Evolutionary conservation across 2,113 vertebrate species (phyloP).

Genomic region (Ranitomeya variabilis): DNA sequence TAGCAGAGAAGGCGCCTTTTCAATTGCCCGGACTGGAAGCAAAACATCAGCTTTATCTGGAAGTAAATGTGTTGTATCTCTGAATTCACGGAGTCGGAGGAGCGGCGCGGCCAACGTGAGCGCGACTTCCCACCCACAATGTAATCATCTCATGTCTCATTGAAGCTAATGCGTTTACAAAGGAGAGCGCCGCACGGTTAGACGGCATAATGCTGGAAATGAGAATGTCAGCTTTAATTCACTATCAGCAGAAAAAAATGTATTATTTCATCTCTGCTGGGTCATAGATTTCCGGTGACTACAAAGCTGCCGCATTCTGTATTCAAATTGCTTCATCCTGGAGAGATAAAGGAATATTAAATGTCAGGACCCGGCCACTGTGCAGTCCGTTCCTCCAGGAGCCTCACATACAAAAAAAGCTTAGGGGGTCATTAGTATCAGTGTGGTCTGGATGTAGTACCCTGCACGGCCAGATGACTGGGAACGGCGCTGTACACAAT

Average conservation of each 20-base stretch:
- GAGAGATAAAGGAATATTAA: slow-evolving; percentile 17
- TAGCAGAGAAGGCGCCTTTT: slow-evolving; percentile 17
- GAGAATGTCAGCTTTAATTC: slow-evolving; percentile 48
- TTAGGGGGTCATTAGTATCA: background rate
- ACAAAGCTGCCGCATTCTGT: slow-evolving; percentile 5
- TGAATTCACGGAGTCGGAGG: background rate
- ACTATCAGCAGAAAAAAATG: slow-evolving; percentile 40
- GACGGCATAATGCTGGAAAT: slow-evolving; percentile 42
- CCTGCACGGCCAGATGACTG: no score
- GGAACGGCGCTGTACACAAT: no score
- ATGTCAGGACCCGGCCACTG: background rate
- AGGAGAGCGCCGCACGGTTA: slow-evolving; percentile 26
- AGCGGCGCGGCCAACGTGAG: slow-evolving; percentile 6
- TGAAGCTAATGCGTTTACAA: slow-evolving; percentile 44
- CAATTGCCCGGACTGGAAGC: background rate
- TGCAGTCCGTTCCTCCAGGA: background rate
- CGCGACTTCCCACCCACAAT: background rate
- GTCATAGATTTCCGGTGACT: slow-evolving; percentile 41
- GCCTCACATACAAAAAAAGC: background rate
- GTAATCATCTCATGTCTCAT: slow-evolving; percentile 45
- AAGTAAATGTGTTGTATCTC: background rate
- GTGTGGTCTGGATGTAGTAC: no score
- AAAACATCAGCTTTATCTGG: slow-evolving; percentile 28
- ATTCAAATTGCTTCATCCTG: slow-evolving; percentile 39
- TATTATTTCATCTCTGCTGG: slow-evolving; percentile 39